Base-by-base conservation (phyloP, 2,113 vertebrate genomes). In the Calyptomena viridis region DNA sequence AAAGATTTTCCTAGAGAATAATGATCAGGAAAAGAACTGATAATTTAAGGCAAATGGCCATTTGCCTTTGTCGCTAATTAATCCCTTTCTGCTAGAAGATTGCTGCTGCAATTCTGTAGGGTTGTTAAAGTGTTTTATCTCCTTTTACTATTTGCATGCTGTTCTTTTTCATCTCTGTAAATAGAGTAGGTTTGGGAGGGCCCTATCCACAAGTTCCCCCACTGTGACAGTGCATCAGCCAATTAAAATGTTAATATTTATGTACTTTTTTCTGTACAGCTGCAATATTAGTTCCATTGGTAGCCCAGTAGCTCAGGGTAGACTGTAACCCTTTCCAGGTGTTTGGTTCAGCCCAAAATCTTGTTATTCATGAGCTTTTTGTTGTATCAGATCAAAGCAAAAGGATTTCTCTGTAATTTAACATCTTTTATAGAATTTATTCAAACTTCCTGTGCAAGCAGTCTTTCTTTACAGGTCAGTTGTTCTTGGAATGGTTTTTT, bases 1-100 rank as follows among this genome's bases (percentile, higher is more conserved):
- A 93, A 82, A 92, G 88, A 79, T 91, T 80, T 81, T 86, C 59
- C 59, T 67, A 37, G 59, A 3, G 1, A 95, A 84, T 85, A 87
- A 85, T 91, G 82, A 77, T 90, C 59, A 46, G 8, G 74, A 47
- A 82, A 76, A 46, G 22, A 83, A 85, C 75, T 59, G 91, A 90
- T 93, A 91, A 88, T 90, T 90, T 91, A 80, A 90, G 82, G 84
- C 50, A 69, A 96, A 95, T 75, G 63, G 81, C 84, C 50, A 0
- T 89, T 95, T 92, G 37, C 80, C 80, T 92, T 93, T 94, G 80
- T 92, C 87, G 47, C 87, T 93, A 89, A 95, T 91, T 91, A 94
- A 87, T 91, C 87, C 66, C 62, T 89, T 93, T 95, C 66, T 92
- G 74, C 89, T 82, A 12, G 58, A 94, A 94, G 80, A 89, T 71